Evolutionary conservation across 2,113 vertebrate species (phyloP), one percentile per base, ranked within the genome.

Genomic region (Alaudala cheleensis): DNA sequence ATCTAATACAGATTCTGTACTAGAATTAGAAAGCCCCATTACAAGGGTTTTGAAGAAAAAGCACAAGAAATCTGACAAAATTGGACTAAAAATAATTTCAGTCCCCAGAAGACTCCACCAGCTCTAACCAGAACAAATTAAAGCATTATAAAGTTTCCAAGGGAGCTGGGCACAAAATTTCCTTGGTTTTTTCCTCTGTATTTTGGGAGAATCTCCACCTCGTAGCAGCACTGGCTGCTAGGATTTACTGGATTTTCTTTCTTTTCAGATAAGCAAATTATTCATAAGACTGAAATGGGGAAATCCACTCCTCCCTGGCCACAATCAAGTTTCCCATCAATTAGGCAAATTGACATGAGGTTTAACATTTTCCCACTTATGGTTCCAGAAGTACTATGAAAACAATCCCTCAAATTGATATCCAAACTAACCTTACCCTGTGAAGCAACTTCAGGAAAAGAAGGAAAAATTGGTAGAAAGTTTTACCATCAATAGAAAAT

Each of bases 251-350:
- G 79, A 73, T 93, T 85, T 95, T 95, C 51, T 93, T 78, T 95
- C 69, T 95, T 92, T 96, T 76, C 77, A 90, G 69, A 84, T 84
- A 81, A 95, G 73, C 78, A 88, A 93, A 80, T 90, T 95, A 92
- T 90, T 96, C 51, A 37, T 92, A 88, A 93, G 91, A 73, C 44
- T 64, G 34, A 83, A 77, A 60, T 29, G 92, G 45, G 44, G 45
- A 92, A 95, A 92, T 84, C 51, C 31, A 86, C 62, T 91, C 85
- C 37, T 96, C 72, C 81, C 82, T 78, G 81, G 71, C 90, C 67
- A 94, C 70, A 88, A 93, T 81, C 78, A 96, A 86, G 70, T 90
- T 95, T 77, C 72, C 81, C 93, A 95, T 93, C 95, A 96, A 90
- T 96, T 88, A 93, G 54, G 76, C 76, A 96, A 95, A 96, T 56